phyloP scores from a whole-genome alignment of 2,888 invertebrate species.

The Agrenia bidenticulata region DNA sequence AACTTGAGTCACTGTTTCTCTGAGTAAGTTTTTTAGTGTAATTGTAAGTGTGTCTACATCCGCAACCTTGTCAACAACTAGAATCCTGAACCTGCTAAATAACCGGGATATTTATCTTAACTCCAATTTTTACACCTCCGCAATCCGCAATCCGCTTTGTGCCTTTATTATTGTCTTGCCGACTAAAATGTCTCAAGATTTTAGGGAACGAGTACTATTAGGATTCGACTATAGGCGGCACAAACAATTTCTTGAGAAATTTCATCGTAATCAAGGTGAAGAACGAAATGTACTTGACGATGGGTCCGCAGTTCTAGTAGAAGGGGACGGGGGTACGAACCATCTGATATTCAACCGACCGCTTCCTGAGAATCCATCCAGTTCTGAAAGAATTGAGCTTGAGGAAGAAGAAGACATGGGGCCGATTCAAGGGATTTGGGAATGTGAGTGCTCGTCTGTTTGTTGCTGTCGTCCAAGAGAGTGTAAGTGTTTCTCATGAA shows the following conservation, averaged over 20 bases:
- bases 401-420: background rate
- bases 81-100: too few species aligned
- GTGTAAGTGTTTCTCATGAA: constrained; percentile 25
- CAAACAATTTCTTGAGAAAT: background rate
- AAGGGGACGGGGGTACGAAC: background rate
- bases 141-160: too few species aligned
- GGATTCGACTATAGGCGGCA: background rate
- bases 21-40: too few species aligned
- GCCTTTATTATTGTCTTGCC: too few species aligned
- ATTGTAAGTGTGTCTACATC: too few species aligned
- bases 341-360: background rate
- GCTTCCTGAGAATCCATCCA: background rate
- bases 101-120: too few species aligned
- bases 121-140: too few species aligned
- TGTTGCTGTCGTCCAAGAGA: constrained; percentile 40
- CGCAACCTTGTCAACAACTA: too few species aligned
- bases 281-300: background rate
- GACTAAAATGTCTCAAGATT: too few species aligned
- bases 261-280: background rate
- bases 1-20: too few species aligned
- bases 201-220: background rate
- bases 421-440: constrained; percentile 4
- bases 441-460: constrained; percentile 16
- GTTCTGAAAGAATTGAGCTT: background rate
- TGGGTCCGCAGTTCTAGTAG: background rate